Percentiles rank a stretch among this genome's conserved stretches.
Conservation (phyloP, 37 sponge, comb jelly and placozoan genomes). For the Mnemiopsis leidyi region DNA sequence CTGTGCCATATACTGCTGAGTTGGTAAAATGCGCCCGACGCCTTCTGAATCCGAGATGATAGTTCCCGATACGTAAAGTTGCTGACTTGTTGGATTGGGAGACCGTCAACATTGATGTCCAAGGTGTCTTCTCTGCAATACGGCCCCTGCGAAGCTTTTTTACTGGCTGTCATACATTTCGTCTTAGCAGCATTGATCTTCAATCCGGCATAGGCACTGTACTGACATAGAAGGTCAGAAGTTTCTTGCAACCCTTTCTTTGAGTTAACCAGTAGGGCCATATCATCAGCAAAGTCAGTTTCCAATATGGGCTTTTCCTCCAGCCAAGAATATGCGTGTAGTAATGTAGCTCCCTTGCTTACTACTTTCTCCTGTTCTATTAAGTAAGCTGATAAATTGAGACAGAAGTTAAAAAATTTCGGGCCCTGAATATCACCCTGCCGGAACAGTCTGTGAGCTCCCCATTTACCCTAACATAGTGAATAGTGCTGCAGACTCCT, state of each 20-base stretch:
- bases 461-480: no score
- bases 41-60: background rate
- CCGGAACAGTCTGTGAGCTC: no score
- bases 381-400: no score
- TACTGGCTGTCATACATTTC: background rate
- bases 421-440: no score
- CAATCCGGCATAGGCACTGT: background rate
- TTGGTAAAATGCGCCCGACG: background rate
- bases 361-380: no score
- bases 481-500: no score
- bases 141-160: background rate
- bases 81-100: background rate
- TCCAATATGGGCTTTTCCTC: no score
- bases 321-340: no score
- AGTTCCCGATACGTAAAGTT: background rate
- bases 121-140: background rate
- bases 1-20: background rate
- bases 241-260: conserved; percentile 13
- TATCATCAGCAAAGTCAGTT: background rate
- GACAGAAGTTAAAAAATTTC: no score
- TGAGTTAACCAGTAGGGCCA: background rate
- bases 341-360: no score
- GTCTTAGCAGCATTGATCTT: background rate
- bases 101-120: background rate
- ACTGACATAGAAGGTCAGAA: background rate